A percentile compares a stretch with the other conserved stretches of the same genome.
phyloP scores from a whole-genome alignment of 1,140 invertebrate species.

The Trichogramma pretiosum region DNA sequence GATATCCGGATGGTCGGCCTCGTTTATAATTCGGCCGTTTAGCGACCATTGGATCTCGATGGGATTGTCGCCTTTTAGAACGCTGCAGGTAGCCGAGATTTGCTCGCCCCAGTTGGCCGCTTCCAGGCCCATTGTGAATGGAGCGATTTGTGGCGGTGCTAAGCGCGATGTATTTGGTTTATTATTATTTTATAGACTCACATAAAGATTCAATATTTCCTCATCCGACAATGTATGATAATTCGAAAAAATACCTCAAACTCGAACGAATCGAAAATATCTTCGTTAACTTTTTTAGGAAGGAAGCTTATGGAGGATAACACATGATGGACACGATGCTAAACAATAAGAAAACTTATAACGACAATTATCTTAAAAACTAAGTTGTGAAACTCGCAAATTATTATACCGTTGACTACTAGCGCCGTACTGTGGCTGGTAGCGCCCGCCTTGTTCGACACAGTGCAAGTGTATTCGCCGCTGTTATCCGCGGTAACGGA shows the following conservation, averaged over 20 bases:
- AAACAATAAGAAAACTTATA: too few species aligned
- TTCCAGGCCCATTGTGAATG: conserved; percentile 47
- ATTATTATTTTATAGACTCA: too few species aligned
- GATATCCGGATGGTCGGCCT: conserved; percentile 36
- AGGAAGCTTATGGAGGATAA: too few species aligned
- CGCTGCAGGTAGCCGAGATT: conserved; percentile 44
- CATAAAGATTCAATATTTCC: too few species aligned
- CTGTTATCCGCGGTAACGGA: conserved; percentile 64
- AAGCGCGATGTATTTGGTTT: too few species aligned
- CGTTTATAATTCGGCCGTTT: conserved; percentile 41
- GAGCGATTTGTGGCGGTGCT: conserved; percentile 45
- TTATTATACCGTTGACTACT: conserved; percentile 63
- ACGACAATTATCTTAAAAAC: too few species aligned
- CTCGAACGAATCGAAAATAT: too few species aligned
- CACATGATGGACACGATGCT: too few species aligned
- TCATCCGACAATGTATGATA: too few species aligned
- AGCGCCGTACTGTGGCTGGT: conserved; percentile 60
- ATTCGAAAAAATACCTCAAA: too few species aligned
- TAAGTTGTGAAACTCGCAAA: too few species aligned
- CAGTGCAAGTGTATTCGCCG: conserved; percentile 74
- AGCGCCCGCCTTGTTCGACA: conserved; percentile 63
- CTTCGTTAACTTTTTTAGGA: too few species aligned
- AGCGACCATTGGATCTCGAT: conserved; percentile 42
- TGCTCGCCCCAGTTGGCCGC: conserved; percentile 48
- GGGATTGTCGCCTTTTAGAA: conserved; percentile 48